Conservation (phyloP, 2,113 vertebrate species). For the Chauna torquata region DNA sequence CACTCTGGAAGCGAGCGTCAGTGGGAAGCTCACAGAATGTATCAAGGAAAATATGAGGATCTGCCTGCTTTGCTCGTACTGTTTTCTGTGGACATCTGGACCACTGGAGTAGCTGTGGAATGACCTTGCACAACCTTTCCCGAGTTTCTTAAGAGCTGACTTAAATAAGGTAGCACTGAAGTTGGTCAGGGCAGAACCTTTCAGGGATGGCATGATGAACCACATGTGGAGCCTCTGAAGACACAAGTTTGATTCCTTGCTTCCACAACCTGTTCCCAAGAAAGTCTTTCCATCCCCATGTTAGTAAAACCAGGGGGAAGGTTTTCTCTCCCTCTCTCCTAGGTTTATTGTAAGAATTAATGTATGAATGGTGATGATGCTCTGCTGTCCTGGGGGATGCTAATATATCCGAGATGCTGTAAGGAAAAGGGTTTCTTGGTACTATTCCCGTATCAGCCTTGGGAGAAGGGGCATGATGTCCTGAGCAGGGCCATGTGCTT, state of each 20-base stretch:
- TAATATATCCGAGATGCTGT: not conserved
- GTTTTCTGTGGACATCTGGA: not conserved
- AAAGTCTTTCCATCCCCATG: not conserved
- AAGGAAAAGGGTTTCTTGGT: not conserved
- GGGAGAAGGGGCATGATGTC: not conserved
- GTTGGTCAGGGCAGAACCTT: not conserved
- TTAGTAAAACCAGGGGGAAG: not conserved
- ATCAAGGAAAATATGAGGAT: not conserved
- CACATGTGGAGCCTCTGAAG: not conserved
- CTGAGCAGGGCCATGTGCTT: too few relatives aligned
- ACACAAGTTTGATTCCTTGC: not conserved
- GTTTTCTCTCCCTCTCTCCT: not conserved
- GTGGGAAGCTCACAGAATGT: not conserved
- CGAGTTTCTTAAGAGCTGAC: not conserved
- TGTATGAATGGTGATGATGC: not conserved
- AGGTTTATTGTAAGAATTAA: not conserved
- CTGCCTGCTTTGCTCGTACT: not conserved
- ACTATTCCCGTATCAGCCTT: not conserved
- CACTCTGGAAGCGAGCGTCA: not conserved
- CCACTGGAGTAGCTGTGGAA: not conserved
- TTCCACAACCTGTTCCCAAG: not conserved
- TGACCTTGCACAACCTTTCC: not conserved
- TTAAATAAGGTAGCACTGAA: not conserved
- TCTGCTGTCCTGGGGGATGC: not conserved
- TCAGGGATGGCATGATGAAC: not conserved